Base-by-base conservation (phyloP, 2,888 invertebrate species). In the Lycaena phlaeas region DNA sequence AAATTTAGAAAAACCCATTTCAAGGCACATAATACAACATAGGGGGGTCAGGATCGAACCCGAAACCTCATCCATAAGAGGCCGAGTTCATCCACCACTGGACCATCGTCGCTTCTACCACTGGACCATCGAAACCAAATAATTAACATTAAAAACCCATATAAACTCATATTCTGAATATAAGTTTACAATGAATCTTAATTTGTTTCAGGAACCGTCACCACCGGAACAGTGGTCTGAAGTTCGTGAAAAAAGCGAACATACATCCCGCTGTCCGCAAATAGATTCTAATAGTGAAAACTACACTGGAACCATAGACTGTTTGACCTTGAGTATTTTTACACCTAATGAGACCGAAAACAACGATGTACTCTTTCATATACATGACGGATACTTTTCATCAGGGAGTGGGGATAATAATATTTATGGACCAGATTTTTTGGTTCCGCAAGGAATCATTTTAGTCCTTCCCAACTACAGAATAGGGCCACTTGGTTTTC, bases 301-400 rank as follows among this genome's bases (percentile, higher is more conserved):
- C 5, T 54, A 45, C 12, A 51, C 57, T 2, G 79, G 72, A 6
- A 57, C 56, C 22, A 30, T 43, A 2, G 60, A 76, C 27, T 84
- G 84, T 44, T 54, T 84, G n/a, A 77, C 75, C 9, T 49, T 82
- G 11, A 82, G 71, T 46, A 61, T 84, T 10, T 82, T 78, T 45
- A 58, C 59, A 15, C 68, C 68, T 14, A 37, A 26, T 7, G 41
- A 46, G 3, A 51, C 53, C 4, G 27, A 45, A 12, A 58, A 61
- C 28, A 61, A 61, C 6, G 60, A 62, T 38, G 72, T 79, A 0
- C 56, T 79, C 1, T 73, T 79, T 37, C 66, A 78, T 41, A 73
- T 86, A 28, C 78, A 86, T 44, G 78, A 68, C 38, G 72, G 78
- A 15, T 59, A 65, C 28, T 77, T 71, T 31, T 48, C 48, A 2